These are phyloP conservation scores for Mandrillus leucophaeus DNA, from an alignment of 2,113 vertebrate genomes.

Conservation along the genomic window DNA sequence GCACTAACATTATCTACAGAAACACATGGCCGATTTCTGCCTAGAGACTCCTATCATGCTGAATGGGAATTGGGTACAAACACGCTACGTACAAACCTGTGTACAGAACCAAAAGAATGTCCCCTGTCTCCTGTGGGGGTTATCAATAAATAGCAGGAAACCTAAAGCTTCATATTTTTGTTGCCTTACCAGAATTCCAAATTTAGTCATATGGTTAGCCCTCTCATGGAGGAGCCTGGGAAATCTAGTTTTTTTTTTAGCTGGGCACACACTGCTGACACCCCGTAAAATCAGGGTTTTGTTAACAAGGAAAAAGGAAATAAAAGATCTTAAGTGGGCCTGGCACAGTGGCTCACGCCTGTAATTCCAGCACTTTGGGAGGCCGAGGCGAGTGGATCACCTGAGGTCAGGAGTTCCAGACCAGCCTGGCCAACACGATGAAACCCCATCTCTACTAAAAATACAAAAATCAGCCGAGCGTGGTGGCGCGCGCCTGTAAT, in stretches of 20 bases:
- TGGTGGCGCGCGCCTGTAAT: no score
- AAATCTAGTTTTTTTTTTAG: neutral
- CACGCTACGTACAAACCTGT: slow-evolving; percentile 87
- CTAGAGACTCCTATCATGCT: slow-evolving; percentile 86
- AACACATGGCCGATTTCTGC: slow-evolving; percentile 88
- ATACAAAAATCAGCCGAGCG: no score
- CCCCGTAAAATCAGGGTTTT: neutral
- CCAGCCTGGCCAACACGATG: no score
- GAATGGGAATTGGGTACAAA: slow-evolving; percentile 85
- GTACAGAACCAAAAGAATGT: slow-evolving; percentile 85
- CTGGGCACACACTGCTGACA: neutral
- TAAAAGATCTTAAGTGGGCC: neutral
- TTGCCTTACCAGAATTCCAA: slow-evolving; percentile 84
- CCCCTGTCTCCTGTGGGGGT: slow-evolving; percentile 82
- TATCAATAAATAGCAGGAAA: slow-evolving; percentile 86
- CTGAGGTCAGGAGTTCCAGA: no score
- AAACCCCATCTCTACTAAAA: no score
- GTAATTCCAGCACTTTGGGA: no score
- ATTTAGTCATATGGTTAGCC: neutral
- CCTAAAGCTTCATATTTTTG: slow-evolving; percentile 92
- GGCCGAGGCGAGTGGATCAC: no score
- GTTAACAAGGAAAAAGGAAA: neutral
- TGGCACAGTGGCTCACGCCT: no score
- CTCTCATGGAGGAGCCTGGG: neutral
- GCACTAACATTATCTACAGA: slow-evolving; percentile 89